phyloP scores from a whole-genome alignment of 2,888 invertebrate genomes.

The Pollenia griseotomentosa region DNA sequence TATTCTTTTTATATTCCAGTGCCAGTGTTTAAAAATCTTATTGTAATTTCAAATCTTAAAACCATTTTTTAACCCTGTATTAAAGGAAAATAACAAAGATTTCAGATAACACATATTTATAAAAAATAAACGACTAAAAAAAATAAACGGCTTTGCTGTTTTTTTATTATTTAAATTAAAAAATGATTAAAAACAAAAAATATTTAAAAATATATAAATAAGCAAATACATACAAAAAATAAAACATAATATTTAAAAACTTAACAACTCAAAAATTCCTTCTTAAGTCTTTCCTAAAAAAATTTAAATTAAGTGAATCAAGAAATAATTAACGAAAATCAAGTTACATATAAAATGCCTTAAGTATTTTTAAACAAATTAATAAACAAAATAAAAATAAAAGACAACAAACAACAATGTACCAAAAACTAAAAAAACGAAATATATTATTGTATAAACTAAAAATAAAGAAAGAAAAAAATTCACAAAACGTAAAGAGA shows the following conservation, averaged over 20 bases:
- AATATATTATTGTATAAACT: slow-evolving; percentile 47
- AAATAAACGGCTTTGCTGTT: slow-evolving; percentile 42
- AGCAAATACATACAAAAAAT: slow-evolving; percentile 13
- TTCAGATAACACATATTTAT: slow-evolving; percentile 5
- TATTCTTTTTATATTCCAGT: neutral
- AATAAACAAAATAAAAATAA: slow-evolving; percentile 31
- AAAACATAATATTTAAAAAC: slow-evolving; percentile 43
- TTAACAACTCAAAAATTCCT: slow-evolving; percentile 73
- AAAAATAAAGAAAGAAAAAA: slow-evolving; percentile 45
- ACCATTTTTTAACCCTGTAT: slow-evolving; percentile 1
- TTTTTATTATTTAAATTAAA: slow-evolving; percentile 13
- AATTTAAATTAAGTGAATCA: slow-evolving; percentile 49
- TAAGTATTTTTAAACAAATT: slow-evolving; percentile 74
- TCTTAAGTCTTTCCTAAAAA: slow-evolving; percentile 74
- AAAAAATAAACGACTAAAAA: slow-evolving; percentile 1
- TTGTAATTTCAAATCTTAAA: slow-evolving; percentile 30
- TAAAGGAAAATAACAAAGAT: neutral
- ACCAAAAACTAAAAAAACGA: slow-evolving; percentile 55
- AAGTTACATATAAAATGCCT: slow-evolving; percentile 75
- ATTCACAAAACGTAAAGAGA: slow-evolving; percentile 41
- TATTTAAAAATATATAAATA: slow-evolving; percentile 38
- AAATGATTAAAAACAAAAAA: slow-evolving; percentile 24
- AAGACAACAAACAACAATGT: slow-evolving; percentile 64
- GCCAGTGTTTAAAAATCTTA: neutral
- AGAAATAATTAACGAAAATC: slow-evolving; percentile 67